A percentile compares a stretch with the other conserved stretches of the same genome.
Evolutionary conservation across 2,888 invertebrate species (phyloP).

Genomic region (Trichopria drosophilae): DNA sequence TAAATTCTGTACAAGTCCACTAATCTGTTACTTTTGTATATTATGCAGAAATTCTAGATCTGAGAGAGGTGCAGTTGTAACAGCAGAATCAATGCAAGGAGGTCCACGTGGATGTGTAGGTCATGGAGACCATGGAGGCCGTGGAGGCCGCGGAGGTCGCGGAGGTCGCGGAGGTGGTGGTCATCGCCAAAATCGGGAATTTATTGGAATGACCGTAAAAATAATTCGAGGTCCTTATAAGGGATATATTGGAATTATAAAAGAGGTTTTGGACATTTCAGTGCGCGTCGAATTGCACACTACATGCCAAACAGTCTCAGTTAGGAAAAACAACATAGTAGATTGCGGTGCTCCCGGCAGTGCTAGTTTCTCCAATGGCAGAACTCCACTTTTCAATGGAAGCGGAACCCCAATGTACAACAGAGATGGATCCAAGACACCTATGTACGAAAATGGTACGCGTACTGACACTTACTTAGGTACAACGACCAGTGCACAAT

Average conservation of each 20-base stretch:
- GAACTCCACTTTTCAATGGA: too few species aligned
- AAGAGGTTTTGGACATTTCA: constrained; percentile 66
- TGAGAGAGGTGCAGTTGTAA: constrained; percentile 15
- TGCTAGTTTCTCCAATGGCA: too few species aligned
- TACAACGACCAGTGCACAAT: too few species aligned
- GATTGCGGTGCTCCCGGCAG: constrained; percentile 41
- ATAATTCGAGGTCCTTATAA: constrained; percentile 66
- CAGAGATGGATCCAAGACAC: too few species aligned
- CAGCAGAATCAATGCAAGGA: constrained; percentile 36
- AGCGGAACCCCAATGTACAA: too few species aligned
- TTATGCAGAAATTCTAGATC: background rate
- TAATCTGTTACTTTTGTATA: too few species aligned
- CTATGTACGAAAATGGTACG: too few species aligned
- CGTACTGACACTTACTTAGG: too few species aligned
- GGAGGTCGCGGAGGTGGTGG: constrained; percentile 38
- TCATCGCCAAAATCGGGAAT: constrained; percentile 51
- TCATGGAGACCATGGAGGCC: too few species aligned
- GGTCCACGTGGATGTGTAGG: too few species aligned
- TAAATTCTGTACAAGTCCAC: too few species aligned
- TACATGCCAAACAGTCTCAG: constrained; percentile 65
- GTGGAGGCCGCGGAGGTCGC: too few species aligned
- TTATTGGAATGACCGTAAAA: constrained; percentile 66
- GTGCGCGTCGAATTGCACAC: constrained; percentile 67
- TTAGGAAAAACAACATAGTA: constrained; percentile 56
- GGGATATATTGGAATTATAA: constrained; percentile 66